Conservation (phyloP, 2,797 vertebrate genomes). For the Sebastolobus alascanus region DNA sequence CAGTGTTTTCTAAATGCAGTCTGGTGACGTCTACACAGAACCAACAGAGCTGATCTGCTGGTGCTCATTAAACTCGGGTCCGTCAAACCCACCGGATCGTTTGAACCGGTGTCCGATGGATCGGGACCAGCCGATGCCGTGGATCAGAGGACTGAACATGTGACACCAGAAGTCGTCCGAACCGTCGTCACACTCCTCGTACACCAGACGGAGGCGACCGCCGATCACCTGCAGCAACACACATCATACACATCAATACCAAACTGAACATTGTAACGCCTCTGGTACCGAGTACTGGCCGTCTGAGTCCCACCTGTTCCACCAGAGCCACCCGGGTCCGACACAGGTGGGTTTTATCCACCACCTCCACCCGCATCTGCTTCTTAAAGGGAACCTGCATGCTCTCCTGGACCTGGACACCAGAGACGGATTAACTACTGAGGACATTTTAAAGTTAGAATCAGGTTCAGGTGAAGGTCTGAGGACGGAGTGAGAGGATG, state of each 20-base stretch:
- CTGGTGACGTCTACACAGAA: neutral
- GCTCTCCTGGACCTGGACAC: conserved; percentile 91
- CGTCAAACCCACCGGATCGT: conserved; percentile 79
- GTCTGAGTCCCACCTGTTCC: conserved; percentile 80
- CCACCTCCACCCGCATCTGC: conserved; percentile 96
- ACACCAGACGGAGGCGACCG: conserved; percentile 91
- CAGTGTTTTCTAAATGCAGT: neutral
- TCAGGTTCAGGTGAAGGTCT: neutral
- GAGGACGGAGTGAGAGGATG: too few relatives aligned
- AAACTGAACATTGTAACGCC: too few relatives aligned
- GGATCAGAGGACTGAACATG: conserved; percentile 96
- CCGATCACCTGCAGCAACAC: conserved; percentile 82
- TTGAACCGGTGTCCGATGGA: conserved; percentile 97
- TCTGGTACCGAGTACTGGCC: too few relatives aligned
- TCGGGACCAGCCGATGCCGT: conserved; percentile 95
- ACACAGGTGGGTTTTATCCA: conserved; percentile 96
- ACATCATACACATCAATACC: neutral
- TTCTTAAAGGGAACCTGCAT: conserved; percentile 95
- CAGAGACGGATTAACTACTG: neutral
- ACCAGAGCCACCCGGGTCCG: conserved; percentile 94
- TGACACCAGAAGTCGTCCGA: conserved; percentile 98
- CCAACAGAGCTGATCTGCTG: too few relatives aligned
- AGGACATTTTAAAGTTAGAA: neutral
- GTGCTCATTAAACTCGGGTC: too few relatives aligned
- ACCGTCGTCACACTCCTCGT: conserved; percentile 95